Percentiles rank a stretch among this genome's conserved stretches.
phyloP scores from a whole-genome alignment of 2,888 invertebrate genomes.

The Caenorhabditis sp. region DNA sequence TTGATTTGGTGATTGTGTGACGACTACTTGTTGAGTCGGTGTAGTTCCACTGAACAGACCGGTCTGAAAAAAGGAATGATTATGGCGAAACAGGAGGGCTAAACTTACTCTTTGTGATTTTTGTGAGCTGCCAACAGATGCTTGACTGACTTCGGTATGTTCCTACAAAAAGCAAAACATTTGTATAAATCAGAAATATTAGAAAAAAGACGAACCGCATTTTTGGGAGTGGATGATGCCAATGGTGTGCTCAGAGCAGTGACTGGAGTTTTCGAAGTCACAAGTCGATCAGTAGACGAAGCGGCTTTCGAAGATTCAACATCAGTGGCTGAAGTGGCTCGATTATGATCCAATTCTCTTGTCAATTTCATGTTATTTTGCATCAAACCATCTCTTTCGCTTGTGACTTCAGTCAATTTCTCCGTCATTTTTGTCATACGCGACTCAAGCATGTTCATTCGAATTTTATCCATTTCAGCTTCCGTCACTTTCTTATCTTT shows the following conservation, averaged over 20 bases:
- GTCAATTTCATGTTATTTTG: conserved; percentile 7
- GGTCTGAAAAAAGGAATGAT: not conserved
- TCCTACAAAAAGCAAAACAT: too few relatives aligned
- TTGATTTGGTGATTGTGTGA: not conserved
- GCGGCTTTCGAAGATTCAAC: conserved; percentile 14
- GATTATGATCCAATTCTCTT: conserved; percentile 3
- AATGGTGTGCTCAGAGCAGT: not conserved
- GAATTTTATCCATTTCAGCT: conserved; percentile 8
- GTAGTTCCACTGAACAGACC: not conserved
- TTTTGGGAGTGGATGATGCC: not conserved
- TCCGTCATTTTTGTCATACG: conserved; percentile 13
- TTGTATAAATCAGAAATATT: too few relatives aligned
- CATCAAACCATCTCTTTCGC: conserved; percentile 20
- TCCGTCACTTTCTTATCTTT: not conserved
- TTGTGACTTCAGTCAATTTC: conserved; percentile 20
- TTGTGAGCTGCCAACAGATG: not conserved
- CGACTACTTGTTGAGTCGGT: not conserved
- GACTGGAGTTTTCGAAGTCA: not conserved
- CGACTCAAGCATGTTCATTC: conserved; percentile 26
- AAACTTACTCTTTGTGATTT: not conserved
- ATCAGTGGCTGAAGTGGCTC: conserved; percentile 23
- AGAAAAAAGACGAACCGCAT: not conserved
- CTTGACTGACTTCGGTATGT: not conserved
- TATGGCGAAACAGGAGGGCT: too few relatives aligned
- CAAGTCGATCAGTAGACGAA: not conserved